These are phyloP conservation scores for Plusia festucae DNA, from an alignment of 2,888 invertebrate genomes.

Conservation along the genomic window DNA sequence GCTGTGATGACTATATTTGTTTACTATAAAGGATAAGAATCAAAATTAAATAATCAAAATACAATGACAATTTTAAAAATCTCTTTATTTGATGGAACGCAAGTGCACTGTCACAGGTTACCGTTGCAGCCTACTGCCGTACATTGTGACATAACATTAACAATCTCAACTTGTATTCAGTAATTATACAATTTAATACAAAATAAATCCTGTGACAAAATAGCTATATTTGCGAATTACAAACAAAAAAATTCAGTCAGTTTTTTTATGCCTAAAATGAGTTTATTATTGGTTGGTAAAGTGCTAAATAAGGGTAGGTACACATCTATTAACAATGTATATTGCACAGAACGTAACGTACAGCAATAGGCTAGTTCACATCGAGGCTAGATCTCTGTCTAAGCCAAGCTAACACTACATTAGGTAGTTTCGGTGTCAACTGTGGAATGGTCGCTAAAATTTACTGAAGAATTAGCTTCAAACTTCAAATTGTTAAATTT, in stretches of 20 bases:
- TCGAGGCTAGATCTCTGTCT: slow-evolving; percentile 48
- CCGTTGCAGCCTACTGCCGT: slow-evolving; percentile 62
- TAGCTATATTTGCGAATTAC: slow-evolving; percentile 16
- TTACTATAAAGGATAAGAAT: neutral
- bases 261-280: slow-evolving; percentile 18
- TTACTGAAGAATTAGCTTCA: neutral
- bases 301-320: slow-evolving; percentile 20
- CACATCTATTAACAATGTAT: slow-evolving; percentile 31
- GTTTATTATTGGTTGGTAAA: slow-evolving; percentile 12
- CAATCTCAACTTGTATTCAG: slow-evolving; percentile 31
- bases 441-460: slow-evolving; percentile 11
- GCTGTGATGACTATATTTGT: no score
- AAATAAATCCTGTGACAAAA: slow-evolving; percentile 24
- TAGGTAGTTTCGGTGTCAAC: slow-evolving; percentile 23
- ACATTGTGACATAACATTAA: slow-evolving; percentile 50
- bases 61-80: slow-evolving; percentile 75
- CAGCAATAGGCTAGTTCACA: slow-evolving; percentile 68
- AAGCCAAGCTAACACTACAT: slow-evolving; percentile 61
- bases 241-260: slow-evolving; percentile 34
- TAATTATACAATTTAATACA: slow-evolving; percentile 12
- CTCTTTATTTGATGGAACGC: slow-evolving; percentile 82
- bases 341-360: slow-evolving; percentile 47
- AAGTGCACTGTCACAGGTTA: slow-evolving; percentile 73
- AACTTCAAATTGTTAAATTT: neutral
- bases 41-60: slow-evolving; percentile 37